These are phyloP conservation scores for Lethenteron camtschaticum DNA, from an alignment of 2,113 vertebrate species.

Conservation along the genomic window DNA sequence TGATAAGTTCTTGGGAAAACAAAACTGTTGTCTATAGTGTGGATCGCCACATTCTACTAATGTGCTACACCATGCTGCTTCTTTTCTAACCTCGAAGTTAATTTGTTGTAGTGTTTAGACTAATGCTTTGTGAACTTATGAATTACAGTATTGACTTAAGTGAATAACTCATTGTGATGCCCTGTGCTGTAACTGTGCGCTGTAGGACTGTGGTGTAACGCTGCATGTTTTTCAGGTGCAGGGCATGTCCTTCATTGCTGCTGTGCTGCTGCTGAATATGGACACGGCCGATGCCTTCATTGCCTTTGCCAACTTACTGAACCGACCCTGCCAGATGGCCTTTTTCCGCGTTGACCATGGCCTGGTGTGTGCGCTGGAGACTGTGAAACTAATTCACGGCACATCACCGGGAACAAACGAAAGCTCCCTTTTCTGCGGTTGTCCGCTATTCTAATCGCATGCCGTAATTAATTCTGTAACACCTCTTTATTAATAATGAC, in stretches of 20 bases:
- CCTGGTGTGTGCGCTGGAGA: conserved; percentile 46
- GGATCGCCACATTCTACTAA: no score
- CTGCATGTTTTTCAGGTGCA: conserved; percentile 40
- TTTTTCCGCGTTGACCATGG: conserved; percentile 92
- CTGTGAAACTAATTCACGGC: no score
- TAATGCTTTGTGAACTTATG: no score
- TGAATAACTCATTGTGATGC: no score
- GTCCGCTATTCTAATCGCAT: no score
- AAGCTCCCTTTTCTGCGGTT: no score
- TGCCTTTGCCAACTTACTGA: conserved; percentile 82
- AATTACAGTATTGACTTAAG: no score
- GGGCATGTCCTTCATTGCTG: conserved; percentile 91
- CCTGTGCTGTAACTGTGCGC: accelerated
- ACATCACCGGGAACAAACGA: no score
- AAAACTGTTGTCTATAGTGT: no score
- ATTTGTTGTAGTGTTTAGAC: conserved; percentile 3
- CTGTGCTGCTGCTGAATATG: conserved; percentile 70
- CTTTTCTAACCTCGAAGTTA: no score
- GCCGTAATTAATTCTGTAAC: neutral
- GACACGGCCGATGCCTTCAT: conserved; percentile 86
- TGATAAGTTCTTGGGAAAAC: no score
- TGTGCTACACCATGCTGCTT: no score
- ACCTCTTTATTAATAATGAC: neutral
- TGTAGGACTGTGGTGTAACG: conserved; percentile 9
- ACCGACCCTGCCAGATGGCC: conserved; percentile 90